Percentiles rank a stretch among this genome's conserved stretches.
Conservation (phyloP, 2,888 invertebrate species). For the Teleiodes luculella region DNA sequence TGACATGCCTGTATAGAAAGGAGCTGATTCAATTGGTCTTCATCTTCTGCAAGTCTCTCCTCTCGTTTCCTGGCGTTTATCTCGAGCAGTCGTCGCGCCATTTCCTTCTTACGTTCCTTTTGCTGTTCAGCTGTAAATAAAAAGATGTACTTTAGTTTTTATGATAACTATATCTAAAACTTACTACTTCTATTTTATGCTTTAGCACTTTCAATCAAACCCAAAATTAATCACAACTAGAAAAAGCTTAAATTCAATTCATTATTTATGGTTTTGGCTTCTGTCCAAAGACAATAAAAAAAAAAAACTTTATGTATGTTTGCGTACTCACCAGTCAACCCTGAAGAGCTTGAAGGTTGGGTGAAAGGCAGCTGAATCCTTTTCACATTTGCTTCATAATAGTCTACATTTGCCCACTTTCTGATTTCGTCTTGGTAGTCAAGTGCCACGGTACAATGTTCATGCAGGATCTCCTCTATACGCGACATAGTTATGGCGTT, state of each 20-base stretch:
- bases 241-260: no score
- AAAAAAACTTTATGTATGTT: no score
- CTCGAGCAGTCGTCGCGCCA: slow-evolving; percentile 90
- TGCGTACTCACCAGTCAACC: slow-evolving; percentile 75
- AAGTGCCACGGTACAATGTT: slow-evolving; percentile 86
- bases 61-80: slow-evolving; percentile 93
- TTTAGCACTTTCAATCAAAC: neutral
- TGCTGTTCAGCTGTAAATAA: slow-evolving; percentile 83
- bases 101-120: slow-evolving; percentile 90
- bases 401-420: slow-evolving; percentile 89
- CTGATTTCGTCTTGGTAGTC: slow-evolving; percentile 89
- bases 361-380: slow-evolving; percentile 92
- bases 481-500: slow-evolving; percentile 91
- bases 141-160: no score
- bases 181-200: no score
- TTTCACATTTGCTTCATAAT: slow-evolving; percentile 89
- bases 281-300: no score
- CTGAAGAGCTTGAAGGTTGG: slow-evolving; percentile 79
- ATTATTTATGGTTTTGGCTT: no score
- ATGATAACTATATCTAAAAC: no score
- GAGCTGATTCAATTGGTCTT: slow-evolving; percentile 89
- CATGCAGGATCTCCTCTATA: slow-evolving; percentile 91
- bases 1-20: slow-evolving; percentile 82
- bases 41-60: slow-evolving; percentile 92
- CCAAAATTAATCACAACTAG: no score